phyloP scores from a whole-genome alignment of 2,113 vertebrate species.

The Gallinago undulata region DNA sequence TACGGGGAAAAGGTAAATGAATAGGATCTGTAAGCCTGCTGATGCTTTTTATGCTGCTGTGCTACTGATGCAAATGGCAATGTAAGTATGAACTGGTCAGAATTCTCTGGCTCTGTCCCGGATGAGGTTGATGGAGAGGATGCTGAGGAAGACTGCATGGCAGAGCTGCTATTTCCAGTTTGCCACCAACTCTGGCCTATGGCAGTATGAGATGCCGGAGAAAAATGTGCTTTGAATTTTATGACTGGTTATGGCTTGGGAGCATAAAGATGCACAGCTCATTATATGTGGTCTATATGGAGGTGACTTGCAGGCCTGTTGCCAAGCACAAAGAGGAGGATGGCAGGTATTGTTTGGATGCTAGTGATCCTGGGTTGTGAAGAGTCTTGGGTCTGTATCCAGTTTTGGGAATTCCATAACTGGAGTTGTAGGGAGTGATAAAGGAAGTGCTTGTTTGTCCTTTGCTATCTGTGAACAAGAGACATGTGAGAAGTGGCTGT shows the following conservation, averaged over 20 bases:
- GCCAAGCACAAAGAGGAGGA: background rate
- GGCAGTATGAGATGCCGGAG: background rate
- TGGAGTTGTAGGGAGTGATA: background rate
- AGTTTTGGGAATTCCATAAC: background rate
- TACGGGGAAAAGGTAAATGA: background rate
- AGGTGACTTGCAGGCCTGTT: background rate
- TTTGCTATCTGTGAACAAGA: fast-evolving
- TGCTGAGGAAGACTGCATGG: background rate
- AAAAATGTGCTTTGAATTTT: background rate
- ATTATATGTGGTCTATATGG: background rate
- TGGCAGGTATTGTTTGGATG: background rate
- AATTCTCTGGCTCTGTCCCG: background rate
- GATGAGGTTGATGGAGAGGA: background rate
- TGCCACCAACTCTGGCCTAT: background rate
- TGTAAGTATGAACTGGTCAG: background rate
- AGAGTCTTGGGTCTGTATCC: background rate
- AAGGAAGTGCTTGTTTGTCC: background rate
- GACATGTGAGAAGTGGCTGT: background rate
- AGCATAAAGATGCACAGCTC: background rate
- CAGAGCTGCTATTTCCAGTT: background rate
- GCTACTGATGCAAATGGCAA: background rate
- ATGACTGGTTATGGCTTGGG: background rate
- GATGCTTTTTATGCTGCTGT: background rate
- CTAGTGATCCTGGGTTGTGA: background rate
- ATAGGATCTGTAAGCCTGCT: background rate